Percentiles rank a stretch among this genome's conserved stretches.
Conservation (phyloP, 2,797 vertebrate species). For the Arrhamphus sclerolepis region DNA sequence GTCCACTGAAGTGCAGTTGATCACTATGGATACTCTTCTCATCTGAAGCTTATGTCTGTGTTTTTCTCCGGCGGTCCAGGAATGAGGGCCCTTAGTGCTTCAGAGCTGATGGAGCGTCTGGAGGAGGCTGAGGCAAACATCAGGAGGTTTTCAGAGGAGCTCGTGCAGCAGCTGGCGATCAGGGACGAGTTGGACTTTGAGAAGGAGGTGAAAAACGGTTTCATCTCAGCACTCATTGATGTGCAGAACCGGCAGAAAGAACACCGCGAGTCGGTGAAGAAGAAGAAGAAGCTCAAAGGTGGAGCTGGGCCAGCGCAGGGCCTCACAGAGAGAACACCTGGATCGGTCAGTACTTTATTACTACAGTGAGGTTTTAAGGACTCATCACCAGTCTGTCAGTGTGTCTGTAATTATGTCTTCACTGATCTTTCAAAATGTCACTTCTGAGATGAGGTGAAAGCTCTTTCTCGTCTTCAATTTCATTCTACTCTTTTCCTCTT, state of each 20-base stretch:
- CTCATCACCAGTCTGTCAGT: not conserved
- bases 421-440: too few species aligned
- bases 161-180: constrained; percentile 92
- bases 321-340: constrained; percentile 63
- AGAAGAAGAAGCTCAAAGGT: constrained; percentile 89
- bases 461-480: not conserved
- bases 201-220: constrained; percentile 98
- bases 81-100: constrained; percentile 81
- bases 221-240: constrained; percentile 96
- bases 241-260: constrained; percentile 96
- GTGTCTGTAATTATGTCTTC: not conserved
- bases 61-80: constrained; percentile 66
- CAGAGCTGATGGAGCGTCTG: constrained; percentile 87
- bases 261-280: constrained; percentile 89
- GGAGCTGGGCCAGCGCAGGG: constrained; percentile 74
- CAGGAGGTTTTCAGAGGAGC: constrained; percentile 90
- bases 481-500: not conserved
- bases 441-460: not conserved
- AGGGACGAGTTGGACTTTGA: constrained; percentile 98
- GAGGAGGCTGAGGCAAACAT: constrained; percentile 89
- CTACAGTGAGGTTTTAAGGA: too few species aligned
- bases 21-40: not conserved
- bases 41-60: not conserved
- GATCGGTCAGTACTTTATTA: constrained; percentile 79
- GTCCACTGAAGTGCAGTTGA: not conserved